Conservation (phyloP, 2,797 vertebrate species). For the Adrianichthys oophorus region DNA sequence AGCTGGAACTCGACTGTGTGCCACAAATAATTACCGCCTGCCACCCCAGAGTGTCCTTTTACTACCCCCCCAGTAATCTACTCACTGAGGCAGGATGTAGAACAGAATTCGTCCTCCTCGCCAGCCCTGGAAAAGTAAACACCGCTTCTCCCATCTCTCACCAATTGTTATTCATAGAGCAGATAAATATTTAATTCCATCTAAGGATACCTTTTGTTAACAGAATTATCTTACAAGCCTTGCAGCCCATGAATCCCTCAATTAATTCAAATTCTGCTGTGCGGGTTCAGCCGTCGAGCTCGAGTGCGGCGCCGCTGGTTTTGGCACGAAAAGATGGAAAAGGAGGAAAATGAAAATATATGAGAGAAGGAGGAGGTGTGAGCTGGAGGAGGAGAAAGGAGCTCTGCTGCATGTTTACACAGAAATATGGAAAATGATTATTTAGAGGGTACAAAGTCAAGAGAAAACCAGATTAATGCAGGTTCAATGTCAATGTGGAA, state of each 20-base stretch:
- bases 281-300: constrained; percentile 11
- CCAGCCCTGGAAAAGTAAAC: constrained; percentile 74
- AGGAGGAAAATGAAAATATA: background rate
- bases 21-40: constrained; percentile 19
- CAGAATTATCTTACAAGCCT: constrained; percentile 82
- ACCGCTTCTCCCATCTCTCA: constrained; percentile 64
- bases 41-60: constrained; percentile 3
- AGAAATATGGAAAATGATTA: constrained; percentile 1
- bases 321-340: background rate
- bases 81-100: constrained; percentile 43
- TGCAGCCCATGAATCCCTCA: constrained; percentile 65
- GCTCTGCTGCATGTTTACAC: background rate
- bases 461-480: no score
- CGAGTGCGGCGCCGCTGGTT: background rate
- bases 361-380: background rate
- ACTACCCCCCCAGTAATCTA: constrained; percentile 24
- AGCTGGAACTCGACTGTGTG: constrained; percentile 15
- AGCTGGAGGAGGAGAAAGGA: background rate
- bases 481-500: no score
- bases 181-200: constrained; percentile 84
- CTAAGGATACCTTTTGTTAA: constrained; percentile 87
- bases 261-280: constrained; percentile 70
- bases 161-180: constrained; percentile 84
- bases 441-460: no score
- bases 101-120: constrained; percentile 43